Conservation (phyloP, 1,140 invertebrate species). For the Meloidogyne exigua region DNA sequence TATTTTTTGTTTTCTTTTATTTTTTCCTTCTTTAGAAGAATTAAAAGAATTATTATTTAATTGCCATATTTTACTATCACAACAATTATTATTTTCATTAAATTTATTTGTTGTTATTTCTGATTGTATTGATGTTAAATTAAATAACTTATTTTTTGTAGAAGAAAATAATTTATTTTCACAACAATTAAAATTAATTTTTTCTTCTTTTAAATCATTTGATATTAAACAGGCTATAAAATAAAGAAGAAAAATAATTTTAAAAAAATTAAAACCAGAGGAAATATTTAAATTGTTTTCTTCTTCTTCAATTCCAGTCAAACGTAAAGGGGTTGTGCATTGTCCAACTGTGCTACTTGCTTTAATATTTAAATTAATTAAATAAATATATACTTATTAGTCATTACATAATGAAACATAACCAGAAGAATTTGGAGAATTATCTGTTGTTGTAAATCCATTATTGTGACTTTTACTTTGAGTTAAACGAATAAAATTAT, state of each 20-base stretch:
- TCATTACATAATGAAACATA: background rate
- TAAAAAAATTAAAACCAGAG: background rate
- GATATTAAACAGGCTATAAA: background rate
- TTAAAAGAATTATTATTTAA: background rate
- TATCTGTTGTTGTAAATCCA: background rate
- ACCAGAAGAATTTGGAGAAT: background rate
- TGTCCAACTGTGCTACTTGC: background rate
- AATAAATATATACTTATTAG: background rate
- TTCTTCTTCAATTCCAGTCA: slow-evolving; percentile 1
- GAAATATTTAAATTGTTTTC: background rate
- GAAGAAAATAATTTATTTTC: background rate
- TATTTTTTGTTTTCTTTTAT: background rate
- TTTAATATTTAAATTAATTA: background rate
- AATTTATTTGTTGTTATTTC: too few species aligned
- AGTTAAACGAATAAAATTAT: background rate
- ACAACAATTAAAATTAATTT: background rate
- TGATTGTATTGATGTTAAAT: background rate
- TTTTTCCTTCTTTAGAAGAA: background rate
- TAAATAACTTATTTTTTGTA: background rate
- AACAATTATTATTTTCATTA: too few species aligned
- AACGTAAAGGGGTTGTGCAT: background rate
- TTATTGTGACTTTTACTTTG: background rate
- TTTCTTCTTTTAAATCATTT: background rate
- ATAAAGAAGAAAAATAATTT: background rate
- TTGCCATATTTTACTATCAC: too few species aligned